These are phyloP conservation scores for Grammomys dolichurus DNA, from an alignment of 2,113 vertebrate genomes.

Conservation along the genomic window DNA sequence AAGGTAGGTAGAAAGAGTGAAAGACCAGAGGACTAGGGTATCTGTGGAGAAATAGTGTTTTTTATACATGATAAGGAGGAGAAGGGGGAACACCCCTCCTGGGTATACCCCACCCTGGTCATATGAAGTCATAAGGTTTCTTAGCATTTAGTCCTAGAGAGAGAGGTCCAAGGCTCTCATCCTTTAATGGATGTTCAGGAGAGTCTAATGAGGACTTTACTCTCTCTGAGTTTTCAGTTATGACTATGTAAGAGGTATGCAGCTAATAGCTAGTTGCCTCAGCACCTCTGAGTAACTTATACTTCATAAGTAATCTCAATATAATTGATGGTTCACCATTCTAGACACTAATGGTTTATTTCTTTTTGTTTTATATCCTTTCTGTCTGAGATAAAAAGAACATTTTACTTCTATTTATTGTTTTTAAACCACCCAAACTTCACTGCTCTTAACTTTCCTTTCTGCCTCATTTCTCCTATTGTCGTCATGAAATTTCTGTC, in stretches of 20 bases:
- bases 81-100: background rate
- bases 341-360: background rate
- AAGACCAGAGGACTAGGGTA: background rate
- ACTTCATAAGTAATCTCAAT: background rate
- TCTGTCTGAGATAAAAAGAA: background rate
- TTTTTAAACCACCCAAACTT: slow-evolving; percentile 5
- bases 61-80: too few relatives aligned
- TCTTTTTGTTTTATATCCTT: background rate
- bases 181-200: background rate
- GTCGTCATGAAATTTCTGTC: background rate
- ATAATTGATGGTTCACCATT: background rate
- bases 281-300: background rate
- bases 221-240: background rate
- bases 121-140: too few relatives aligned
- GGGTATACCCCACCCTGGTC: too few relatives aligned
- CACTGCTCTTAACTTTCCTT: background rate
- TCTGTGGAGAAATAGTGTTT: background rate
- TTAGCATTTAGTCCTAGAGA: too few relatives aligned
- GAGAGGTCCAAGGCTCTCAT: too few relatives aligned
- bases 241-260: background rate
- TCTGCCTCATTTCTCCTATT: background rate
- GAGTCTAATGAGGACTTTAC: background rate
- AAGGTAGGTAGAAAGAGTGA: background rate
- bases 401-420: background rate
- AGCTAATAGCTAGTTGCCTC: background rate